Evolutionary conservation across 2,113 vertebrate genomes (phyloP).

Genomic region (human): GRCh38 chr19:5889501-5890000

Average conservation of each 20-base stretch:
- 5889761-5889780: background rate
- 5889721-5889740: no score
- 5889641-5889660: background rate
- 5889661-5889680: background rate
- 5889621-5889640: background rate
- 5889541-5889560: background rate
- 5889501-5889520: no score
- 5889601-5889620: background rate
- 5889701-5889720: background rate
- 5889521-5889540: background rate
- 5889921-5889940: background rate
- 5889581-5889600: background rate
- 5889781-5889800: background rate
- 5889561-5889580: background rate
- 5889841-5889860: background rate
- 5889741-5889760: background rate
- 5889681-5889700: background rate
- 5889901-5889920: background rate
- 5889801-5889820: background rate
- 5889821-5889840: background rate
- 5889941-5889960: background rate
- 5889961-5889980: background rate
- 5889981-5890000: background rate
- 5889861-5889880: no score
- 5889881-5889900: background rate